Evolutionary conservation across 2,113 vertebrate genomes (phyloP), one percentile per base, ranked within the genome.

Genomic region (Chrysemys picta): DNA sequence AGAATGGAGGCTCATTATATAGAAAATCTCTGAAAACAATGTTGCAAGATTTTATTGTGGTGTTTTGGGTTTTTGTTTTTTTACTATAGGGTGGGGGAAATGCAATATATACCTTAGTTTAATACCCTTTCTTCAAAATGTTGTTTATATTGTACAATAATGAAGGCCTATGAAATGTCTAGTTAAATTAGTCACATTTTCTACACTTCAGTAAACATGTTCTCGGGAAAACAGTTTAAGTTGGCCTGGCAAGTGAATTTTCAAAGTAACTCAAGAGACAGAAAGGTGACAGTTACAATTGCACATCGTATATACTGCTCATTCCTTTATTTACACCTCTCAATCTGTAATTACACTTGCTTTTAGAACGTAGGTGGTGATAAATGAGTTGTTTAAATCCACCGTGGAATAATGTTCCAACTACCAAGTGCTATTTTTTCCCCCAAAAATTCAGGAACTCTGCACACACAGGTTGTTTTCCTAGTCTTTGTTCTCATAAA

Each of bases 321-420:
- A 72, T 35, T 82, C 1, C 25, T 53, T 25, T 35, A 31, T 25
- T n/a, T 42, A 29, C 80, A 65, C 8, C 22, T 82, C 31, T 54
- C 62, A 24, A 82, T n/a, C 91, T 45, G 19, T 24, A 90, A 78
- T 88, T 88, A 29, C 56, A 85, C 47, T 94, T 88, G 25, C 22
- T 91, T 84, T 84, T 72, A 87, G 82, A 81, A 83, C 82, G 24
- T 0, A 14, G 4, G 38, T 10, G 35, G 53, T 59, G 29, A 45
- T 81, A 2, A 62, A 5, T 2, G 13, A 81, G 2, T 86, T 89
- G 10, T 45, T 52, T 59, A 89, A 93, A 83, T 49, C 53, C 52
- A 85, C 21, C 3, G 6, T 1, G 0, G 10, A 92, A 53, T 6
- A 17, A 2, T 9, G 27, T 13, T 91, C 22, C 6, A 83, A 24